These are phyloP conservation scores for Stichodactyla mertensii DNA, from an alignment of 64 coral and sea anemone species.

Conservation along the genomic window DNA sequence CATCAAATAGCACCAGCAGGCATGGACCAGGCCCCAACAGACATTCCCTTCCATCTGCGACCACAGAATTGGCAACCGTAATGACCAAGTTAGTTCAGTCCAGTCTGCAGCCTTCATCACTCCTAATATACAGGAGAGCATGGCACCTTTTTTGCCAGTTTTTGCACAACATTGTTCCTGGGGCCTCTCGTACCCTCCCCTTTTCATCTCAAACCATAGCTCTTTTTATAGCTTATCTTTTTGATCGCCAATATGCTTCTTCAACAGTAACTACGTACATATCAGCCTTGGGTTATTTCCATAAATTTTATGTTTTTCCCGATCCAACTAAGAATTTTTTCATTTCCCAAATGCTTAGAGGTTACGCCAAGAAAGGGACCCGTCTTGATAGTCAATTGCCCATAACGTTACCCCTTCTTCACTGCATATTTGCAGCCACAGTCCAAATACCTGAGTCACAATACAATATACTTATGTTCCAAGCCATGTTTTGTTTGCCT, in stretches of 20 bases:
- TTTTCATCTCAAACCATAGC: constrained; percentile 4
- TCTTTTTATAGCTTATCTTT: constrained; percentile 48
- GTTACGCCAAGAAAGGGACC: constrained; percentile 27
- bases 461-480: background rate
- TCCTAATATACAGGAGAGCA: constrained; percentile 6
- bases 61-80: constrained; percentile 21
- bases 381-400: constrained; percentile 12
- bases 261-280: constrained; percentile 45
- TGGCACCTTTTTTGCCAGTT: constrained; percentile 25
- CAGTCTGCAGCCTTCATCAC: constrained; percentile 24
- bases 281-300: constrained; percentile 33
- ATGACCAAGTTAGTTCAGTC: background rate
- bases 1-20: background rate
- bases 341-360: constrained; percentile 39
- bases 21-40: background rate
- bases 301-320: constrained; percentile 3
- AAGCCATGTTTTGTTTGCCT: background rate
- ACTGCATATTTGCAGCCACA: too few species aligned
- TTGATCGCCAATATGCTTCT: constrained; percentile 24
- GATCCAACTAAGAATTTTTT: constrained; percentile 34
- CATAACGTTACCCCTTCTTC: too few species aligned
- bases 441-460: background rate
- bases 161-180: background rate
- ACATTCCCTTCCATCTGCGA: background rate
- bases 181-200: background rate